These are phyloP conservation scores for Baronia brevicornis DNA, from an alignment of 2,888 invertebrate genomes.

Conservation along the genomic window DNA sequence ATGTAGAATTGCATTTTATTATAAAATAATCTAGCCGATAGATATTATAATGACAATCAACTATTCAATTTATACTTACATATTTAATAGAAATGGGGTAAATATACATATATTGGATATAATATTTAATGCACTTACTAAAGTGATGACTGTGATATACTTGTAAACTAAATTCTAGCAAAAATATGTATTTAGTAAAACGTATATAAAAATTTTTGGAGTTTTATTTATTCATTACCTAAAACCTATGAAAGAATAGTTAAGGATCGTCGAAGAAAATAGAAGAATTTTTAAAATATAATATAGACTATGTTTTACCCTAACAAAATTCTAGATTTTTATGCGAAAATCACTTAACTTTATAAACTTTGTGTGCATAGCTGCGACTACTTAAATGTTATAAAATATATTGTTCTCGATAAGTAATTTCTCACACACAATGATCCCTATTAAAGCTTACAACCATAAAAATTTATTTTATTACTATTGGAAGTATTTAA, in stretches of 20 bases:
- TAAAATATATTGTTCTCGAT: no score
- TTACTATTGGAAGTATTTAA: no score
- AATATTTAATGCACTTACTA: constrained; percentile 58
- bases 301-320: not conserved
- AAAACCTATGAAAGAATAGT: not conserved
- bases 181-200: constrained; percentile 59
- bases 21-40: constrained; percentile 10
- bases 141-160: constrained; percentile 75
- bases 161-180: constrained; percentile 56
- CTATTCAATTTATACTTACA: constrained; percentile 23
- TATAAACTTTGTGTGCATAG: no score
- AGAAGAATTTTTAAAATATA: not conserved
- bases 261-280: not conserved
- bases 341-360: no score
- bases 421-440: no score
- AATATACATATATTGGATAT: constrained; percentile 29
- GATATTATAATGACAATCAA: constrained; percentile 17
- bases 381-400: no score
- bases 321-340: constrained; percentile 2
- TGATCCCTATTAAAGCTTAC: no score
- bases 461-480: no score
- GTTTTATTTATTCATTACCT: constrained; percentile 22
- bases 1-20: constrained; percentile 13
- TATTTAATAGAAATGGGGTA: constrained; percentile 27
- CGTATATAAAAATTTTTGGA: constrained; percentile 26